Conservation (phyloP, 2,113 vertebrate species). For the Prinia subflava region DNA sequence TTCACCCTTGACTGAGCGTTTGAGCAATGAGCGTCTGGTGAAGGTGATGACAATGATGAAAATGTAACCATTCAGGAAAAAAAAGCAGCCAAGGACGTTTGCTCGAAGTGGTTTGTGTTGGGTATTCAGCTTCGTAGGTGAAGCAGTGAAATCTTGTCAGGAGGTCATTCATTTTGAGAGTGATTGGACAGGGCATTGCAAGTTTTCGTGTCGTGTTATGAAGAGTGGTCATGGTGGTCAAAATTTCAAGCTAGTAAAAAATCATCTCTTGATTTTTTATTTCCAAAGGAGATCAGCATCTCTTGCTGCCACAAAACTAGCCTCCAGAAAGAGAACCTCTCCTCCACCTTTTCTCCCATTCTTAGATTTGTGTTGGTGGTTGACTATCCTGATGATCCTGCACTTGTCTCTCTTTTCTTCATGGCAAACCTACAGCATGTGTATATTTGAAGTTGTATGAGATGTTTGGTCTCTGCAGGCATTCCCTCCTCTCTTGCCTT, state of each 20-base stretch:
- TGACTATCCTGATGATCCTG: background rate
- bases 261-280: background rate
- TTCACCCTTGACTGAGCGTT: background rate
- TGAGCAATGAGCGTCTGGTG: background rate
- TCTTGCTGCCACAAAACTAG: background rate
- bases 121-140: background rate
- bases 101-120: background rate
- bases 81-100: background rate
- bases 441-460: background rate
- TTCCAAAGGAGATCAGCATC: background rate
- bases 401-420: background rate
- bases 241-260: background rate
- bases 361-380: background rate
- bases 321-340: background rate
- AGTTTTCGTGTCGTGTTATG: background rate
- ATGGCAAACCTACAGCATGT: background rate
- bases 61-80: background rate
- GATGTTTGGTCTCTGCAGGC: background rate
- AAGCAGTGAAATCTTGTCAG: background rate
- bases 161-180: background rate
- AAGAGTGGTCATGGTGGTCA: background rate
- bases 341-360: background rate
- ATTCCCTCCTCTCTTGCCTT: background rate
- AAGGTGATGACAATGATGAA: background rate
- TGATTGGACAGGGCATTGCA: background rate